Base-by-base conservation (phyloP, 2,888 invertebrate species). In the Drosophila vallismaia region DNA sequence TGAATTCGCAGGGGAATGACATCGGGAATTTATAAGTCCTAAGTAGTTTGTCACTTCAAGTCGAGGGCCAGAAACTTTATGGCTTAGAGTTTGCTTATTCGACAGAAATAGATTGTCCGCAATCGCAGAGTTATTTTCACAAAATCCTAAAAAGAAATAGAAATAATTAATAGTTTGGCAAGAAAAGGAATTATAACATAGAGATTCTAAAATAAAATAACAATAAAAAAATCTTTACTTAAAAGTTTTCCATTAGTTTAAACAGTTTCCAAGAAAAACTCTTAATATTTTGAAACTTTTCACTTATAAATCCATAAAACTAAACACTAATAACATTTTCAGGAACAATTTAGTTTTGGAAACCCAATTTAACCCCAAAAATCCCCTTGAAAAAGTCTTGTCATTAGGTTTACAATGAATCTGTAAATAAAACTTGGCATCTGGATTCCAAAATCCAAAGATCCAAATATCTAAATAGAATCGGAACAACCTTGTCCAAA, bases 1-100 rank as follows among this genome's bases (percentile, higher is more conserved):
- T 48, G 9, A 5, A 14, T 7, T 24, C 29, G 29, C 19, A 8
- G 59, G 76, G 74, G 74, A 74, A 75, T 76, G 82, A 74, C 75
- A 75, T 70, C 64, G 76, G 59, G 28, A 51, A 73, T 60, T 62
- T 28, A 14, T 45, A 36, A 49, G 42, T 70, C 42, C 19, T 44
- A 71, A 71, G 71, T 71, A 69, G 71, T 70, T 70, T 71, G 60
- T 70, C 68, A 46, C 42, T 59, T 29, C 14, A 46, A 14, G 24
- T 24, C n/a, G 24, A 10, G 19, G 12, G 10, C 44, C 33, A 55
- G 55, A 31, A 52, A 52, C 52, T 51, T 36, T 51, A 64, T 38
- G 24, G 40, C 40, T 57, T 33, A 33, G 10, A n/a, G 33, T n/a
- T 33, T 33, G 33, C 33, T 33, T 33, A 53, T 54, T 51, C 10